Evolutionary conservation across 2,113 vertebrate genomes (phyloP).

Genomic region (Sylvicapra grimmia): DNA sequence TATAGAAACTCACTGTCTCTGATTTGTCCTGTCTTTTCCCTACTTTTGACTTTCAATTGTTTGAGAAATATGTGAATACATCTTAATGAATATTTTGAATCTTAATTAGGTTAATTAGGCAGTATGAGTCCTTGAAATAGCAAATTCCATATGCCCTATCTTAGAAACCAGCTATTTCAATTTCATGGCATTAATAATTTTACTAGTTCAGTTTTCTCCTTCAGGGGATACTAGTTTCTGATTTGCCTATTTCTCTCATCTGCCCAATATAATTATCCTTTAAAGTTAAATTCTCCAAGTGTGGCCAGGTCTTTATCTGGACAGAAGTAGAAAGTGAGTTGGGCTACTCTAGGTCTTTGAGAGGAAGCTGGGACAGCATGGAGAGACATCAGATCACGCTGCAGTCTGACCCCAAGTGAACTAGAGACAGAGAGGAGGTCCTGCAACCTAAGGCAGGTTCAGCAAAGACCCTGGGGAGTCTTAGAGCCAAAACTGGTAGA

Average conservation of each 20-base stretch:
- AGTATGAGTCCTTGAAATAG: slow-evolving; percentile 18
- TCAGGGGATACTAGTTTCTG: background rate
- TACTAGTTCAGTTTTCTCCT: background rate
- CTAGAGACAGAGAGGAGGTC: background rate
- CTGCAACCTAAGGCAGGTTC: background rate
- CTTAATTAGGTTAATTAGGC: slow-evolving; percentile 56
- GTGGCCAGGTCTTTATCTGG: background rate
- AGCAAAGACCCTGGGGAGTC: background rate
- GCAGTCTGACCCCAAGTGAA: background rate
- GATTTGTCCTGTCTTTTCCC: background rate
- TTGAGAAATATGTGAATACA: slow-evolving; percentile 26
- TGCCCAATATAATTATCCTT: background rate
- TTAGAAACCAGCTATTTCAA: slow-evolving; percentile 12
- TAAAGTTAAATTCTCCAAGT: background rate
- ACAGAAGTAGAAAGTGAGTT: background rate
- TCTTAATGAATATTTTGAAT: slow-evolving; percentile 29
- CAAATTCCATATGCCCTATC: background rate
- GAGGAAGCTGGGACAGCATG: background rate
- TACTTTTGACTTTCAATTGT: slow-evolving; percentile 18
- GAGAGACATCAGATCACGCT: background rate
- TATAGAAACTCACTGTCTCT: background rate
- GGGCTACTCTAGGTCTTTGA: background rate
- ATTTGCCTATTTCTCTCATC: background rate
- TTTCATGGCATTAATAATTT: background rate
- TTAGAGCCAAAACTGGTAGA: background rate